Evolutionary conservation across 2,797 vertebrate genomes (phyloP).

Genomic region (Anableps anableps): DNA sequence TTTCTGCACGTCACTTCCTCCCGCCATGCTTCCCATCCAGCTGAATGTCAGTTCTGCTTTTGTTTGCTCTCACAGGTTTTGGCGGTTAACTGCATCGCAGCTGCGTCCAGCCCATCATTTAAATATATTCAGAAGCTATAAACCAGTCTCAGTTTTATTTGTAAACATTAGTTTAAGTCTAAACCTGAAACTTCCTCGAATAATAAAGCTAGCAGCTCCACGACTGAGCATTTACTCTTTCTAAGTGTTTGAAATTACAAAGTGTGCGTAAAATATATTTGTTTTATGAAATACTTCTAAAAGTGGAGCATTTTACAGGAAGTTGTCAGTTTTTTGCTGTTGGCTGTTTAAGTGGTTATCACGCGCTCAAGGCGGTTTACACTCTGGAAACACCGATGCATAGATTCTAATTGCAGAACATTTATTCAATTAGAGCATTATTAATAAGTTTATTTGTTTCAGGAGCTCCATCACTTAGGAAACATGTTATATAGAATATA

Average conservation of each 20-base stretch:
- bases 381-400: not conserved
- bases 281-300: not conserved
- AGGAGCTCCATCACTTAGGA: not conserved
- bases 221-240: not conserved
- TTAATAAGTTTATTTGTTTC: not conserved
- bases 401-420: not conserved
- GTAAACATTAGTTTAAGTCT: not conserved
- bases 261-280: not conserved
- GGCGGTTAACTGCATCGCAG: constrained; percentile 6
- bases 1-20: too few species aligned
- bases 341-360: not conserved
- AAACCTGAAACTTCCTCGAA: not conserved
- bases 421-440: not conserved
- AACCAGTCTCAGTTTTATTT: not conserved
- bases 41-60: constrained; percentile 31
- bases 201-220: not conserved
- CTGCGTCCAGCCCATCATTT: not conserved
- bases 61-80: constrained; percentile 18
- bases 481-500: not conserved
- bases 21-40: too few species aligned
- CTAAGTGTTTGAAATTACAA: not conserved
- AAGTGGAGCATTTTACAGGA: not conserved
- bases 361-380: not conserved
- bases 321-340: not conserved
- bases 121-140: too few species aligned